Percentiles rank a stretch among this genome's conserved stretches.
These are phyloP conservation scores for Orestias chungarensis DNA, from an alignment of 2,797 vertebrate genomes.

Conservation along the genomic window DNA sequence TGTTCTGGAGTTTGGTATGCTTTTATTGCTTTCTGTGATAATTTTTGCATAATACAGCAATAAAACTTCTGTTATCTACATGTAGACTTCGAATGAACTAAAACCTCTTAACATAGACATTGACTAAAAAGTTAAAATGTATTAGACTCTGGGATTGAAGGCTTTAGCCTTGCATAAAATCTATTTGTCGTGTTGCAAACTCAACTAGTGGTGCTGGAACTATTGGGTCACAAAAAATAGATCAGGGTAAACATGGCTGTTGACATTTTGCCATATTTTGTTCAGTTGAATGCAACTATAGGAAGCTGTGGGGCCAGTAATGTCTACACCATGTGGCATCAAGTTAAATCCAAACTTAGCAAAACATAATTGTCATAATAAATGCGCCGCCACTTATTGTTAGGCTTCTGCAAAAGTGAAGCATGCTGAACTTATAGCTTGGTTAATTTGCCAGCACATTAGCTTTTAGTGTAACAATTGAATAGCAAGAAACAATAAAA, in stretches of 20 bases:
- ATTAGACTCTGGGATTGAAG: not conserved
- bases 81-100: not conserved
- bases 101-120: not conserved
- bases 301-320: not conserved
- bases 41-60: constrained; percentile 21
- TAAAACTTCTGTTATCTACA: constrained; percentile 28
- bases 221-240: not conserved
- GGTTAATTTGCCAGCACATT: not conserved
- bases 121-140: not conserved
- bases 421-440: not conserved
- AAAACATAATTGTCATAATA: not conserved
- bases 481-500: not conserved
- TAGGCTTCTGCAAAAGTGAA: not conserved
- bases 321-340: not conserved
- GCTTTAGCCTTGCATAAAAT: not conserved
- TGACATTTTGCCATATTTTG: not conserved
- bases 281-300: not conserved
- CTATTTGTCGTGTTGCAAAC: not conserved
- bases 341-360: not conserved
- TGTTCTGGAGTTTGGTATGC: constrained; percentile 34
- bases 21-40: constrained; percentile 51
- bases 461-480: not conserved
- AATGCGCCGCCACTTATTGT: not conserved
- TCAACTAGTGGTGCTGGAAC: not conserved
- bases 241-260: not conserved